phyloP scores from a whole-genome alignment of 1,140 invertebrate genomes.

The Artemia franciscana region DNA sequence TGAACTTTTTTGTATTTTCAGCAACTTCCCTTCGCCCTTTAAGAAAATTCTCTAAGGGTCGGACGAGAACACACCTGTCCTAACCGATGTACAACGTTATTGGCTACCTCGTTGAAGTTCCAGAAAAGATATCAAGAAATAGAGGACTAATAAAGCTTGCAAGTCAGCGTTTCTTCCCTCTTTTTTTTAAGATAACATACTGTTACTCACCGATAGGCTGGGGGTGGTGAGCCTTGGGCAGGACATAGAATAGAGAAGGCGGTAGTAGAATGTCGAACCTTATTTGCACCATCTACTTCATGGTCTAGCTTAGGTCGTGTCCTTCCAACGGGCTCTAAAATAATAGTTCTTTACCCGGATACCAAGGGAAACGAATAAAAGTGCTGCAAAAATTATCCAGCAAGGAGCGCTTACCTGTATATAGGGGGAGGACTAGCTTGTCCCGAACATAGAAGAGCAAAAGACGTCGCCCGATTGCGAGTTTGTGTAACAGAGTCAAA shows the following conservation, averaged over 20 bases:
- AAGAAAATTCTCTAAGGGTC: too few relatives aligned
- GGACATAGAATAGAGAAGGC: constrained; percentile 22
- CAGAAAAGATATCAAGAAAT: too few relatives aligned
- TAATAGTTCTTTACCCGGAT: constrained; percentile 13
- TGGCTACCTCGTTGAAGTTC: too few relatives aligned
- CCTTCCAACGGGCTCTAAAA: not conserved
- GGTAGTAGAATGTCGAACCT: constrained; percentile 5
- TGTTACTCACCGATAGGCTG: constrained; percentile 17
- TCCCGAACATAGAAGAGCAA: constrained; percentile 51
- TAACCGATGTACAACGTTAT: too few relatives aligned
- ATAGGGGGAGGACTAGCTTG: constrained; percentile 42
- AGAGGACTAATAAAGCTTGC: too few relatives aligned
- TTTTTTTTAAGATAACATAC: too few relatives aligned
- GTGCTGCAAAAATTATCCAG: too few relatives aligned
- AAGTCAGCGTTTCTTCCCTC: too few relatives aligned
- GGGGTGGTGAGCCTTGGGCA: constrained; percentile 20
- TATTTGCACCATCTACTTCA: constrained; percentile 1
- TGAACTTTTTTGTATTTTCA: too few relatives aligned
- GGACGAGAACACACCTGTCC: too few relatives aligned
- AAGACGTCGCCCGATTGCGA: constrained; percentile 24
- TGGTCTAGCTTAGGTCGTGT: constrained; percentile 15
- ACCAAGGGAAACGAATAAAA: constrained; percentile 9
- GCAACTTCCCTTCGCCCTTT: too few relatives aligned
- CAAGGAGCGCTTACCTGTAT: constrained; percentile 31
- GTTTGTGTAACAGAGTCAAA: constrained; percentile 37